These are phyloP conservation scores for Temnothorax ravouxi DNA, from an alignment of 2,888 invertebrate species.

Conservation along the genomic window DNA sequence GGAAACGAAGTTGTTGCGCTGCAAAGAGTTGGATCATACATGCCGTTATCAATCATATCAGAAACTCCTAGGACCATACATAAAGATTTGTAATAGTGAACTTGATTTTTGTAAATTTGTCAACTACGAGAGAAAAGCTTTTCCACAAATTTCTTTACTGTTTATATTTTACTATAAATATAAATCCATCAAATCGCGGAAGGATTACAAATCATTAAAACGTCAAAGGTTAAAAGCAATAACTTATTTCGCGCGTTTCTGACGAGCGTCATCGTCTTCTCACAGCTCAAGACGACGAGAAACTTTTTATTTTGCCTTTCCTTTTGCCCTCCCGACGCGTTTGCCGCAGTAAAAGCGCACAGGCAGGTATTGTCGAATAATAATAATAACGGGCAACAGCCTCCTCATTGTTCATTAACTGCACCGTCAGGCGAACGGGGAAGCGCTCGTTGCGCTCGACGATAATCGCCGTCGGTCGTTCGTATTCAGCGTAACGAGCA, in stretches of 20 bases:
- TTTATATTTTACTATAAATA: too few species aligned
- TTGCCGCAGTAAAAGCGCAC: not conserved
- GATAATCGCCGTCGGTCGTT: constrained; percentile 51
- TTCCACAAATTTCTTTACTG: not conserved
- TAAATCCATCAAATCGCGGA: constrained; percentile 11
- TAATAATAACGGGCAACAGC: constrained; percentile 23
- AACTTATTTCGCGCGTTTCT: constrained; percentile 1
- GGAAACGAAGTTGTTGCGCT: not conserved
- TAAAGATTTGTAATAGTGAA: not conserved
- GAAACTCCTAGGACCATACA: not conserved
- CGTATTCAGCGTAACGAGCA: constrained; percentile 62
- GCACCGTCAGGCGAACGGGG: constrained; percentile 8
- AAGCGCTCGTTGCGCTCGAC: constrained; percentile 22
- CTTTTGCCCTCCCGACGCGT: too few species aligned
- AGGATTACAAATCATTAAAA: not conserved
- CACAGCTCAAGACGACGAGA: not conserved
- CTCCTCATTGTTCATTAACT: not conserved
- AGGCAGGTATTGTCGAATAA: not conserved
- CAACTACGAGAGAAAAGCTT: not conserved
- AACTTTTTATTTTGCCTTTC: not conserved
- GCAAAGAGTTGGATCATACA: not conserved
- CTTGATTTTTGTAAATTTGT: not conserved
- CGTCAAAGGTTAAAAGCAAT: not conserved
- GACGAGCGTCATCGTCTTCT: not conserved
- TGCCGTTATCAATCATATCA: not conserved